phyloP scores from a whole-genome alignment of 2,797 vertebrate species.

The Spizella passerina region DNA sequence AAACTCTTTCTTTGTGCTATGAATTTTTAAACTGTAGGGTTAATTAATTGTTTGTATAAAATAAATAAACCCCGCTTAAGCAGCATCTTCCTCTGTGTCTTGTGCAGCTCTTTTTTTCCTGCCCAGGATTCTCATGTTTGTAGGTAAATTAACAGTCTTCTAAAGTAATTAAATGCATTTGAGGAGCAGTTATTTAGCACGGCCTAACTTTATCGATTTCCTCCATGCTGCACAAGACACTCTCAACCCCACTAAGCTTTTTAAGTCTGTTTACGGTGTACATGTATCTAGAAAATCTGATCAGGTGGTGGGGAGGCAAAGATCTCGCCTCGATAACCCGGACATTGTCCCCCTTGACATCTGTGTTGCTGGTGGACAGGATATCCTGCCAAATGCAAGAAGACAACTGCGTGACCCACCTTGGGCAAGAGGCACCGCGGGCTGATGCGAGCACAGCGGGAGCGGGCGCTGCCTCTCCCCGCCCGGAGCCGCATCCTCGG shows the following conservation, averaged over 20 bases:
- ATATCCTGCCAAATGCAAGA: conserved; percentile 79
- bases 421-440: conserved; percentile 65
- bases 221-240: not conserved
- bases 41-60: not conserved
- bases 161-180: not conserved
- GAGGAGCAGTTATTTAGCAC: not conserved
- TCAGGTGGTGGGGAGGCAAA: conserved; percentile 50
- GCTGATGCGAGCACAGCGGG: conserved; percentile 75
- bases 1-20: not conserved
- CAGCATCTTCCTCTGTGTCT: not conserved
- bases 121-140: not conserved
- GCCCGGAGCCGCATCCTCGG: conserved; percentile 6
- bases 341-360: conserved; percentile 80
- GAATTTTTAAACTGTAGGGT: not conserved
- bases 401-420: conserved; percentile 82
- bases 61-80: not conserved
- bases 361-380: conserved; percentile 78
- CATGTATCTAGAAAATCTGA: conserved; percentile 50
- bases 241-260: not conserved
- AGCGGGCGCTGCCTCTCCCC: conserved; percentile 49
- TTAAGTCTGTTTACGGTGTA: conserved; percentile 34
- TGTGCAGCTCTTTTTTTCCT: not conserved
- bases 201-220: not conserved
- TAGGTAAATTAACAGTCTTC: not conserved
- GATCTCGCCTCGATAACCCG: conserved; percentile 74